Evolutionary conservation across 2,797 vertebrate genomes (phyloP).

Genomic region (Acridotheres tristis): DNA sequence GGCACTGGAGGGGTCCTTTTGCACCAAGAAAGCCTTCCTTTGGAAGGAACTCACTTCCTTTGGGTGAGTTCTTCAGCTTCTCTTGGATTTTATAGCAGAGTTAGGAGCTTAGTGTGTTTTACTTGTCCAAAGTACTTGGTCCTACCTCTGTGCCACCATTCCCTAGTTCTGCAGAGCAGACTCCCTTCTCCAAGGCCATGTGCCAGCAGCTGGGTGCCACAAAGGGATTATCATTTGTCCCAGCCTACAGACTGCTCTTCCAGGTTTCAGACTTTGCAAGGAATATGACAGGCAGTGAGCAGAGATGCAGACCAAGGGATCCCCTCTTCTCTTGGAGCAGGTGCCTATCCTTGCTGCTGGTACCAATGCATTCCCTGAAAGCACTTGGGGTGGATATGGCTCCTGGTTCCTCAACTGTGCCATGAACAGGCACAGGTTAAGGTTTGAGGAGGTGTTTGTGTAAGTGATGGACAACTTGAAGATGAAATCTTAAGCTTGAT

Average conservation of each 20-base stretch:
- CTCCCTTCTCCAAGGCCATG: not conserved
- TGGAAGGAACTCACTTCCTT: not conserved
- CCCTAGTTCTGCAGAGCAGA: not conserved
- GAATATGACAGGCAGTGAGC: not conserved
- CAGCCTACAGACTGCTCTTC: not conserved
- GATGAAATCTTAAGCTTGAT: not conserved
- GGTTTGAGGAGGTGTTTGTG: not conserved
- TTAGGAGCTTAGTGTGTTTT: not conserved
- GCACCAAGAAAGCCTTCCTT: not conserved
- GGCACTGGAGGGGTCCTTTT: not conserved
- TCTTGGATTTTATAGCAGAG: not conserved
- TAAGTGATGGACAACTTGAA: not conserved
- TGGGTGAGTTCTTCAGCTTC: not conserved
- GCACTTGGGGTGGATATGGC: not conserved
- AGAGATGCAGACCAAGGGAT: not conserved
- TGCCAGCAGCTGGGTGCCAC: rapidly evolving
- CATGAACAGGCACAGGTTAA: not conserved
- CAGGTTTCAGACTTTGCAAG: not conserved
- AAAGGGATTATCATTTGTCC: not conserved
- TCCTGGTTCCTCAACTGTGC: not conserved
- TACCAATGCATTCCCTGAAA: not conserved
- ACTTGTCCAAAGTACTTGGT: not conserved
- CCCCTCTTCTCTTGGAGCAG: not conserved
- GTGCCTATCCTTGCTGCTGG: not conserved
- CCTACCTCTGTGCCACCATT: not conserved